Base-by-base conservation (phyloP, 2,888 invertebrate species). In the Tethea ocularis region DNA sequence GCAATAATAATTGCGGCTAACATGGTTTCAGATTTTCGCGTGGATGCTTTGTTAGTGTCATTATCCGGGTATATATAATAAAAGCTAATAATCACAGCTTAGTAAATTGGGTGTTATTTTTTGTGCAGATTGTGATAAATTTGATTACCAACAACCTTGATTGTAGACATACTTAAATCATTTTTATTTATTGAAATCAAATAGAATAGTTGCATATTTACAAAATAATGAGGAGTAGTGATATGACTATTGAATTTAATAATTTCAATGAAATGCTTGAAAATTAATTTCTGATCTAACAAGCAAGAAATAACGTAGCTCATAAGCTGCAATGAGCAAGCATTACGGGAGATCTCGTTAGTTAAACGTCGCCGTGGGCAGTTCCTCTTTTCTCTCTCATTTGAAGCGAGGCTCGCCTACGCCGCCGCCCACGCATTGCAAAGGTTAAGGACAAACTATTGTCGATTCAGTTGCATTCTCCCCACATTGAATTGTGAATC, bases 361-460 rank as follows among this genome's bases (percentile, higher is more conserved):
- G 82, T 79, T 74, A 78, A 83, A 81, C 76, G 80, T 69, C 67
- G 83, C 80, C 79, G 76, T 75, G 70, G 79, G 83, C 80, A 70
- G 66, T 63, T 68, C 56, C 58, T 66, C 62, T 59, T 29, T 64
- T 58, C 66, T 58, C 63, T 57, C 56, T 57, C 55, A 15, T 46
- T 53, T 36, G 63, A 65, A 57, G 65, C 71, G 57, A 54, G 58
- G 63, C 57, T 29, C 56, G 65, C n/a, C 20, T 57, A 46, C 66
- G 59, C 59, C 59, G 59, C 69, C 75, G 65, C 82, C 82, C 75
- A 83, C 83, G 72, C 76, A 68, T 69, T 75, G 71, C 68, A 84
- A 87, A 87, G 87, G 87, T 87, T 86, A 87, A 87, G 86, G 85
- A 77, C 80, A 77, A 83, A 78, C 77, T 64, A 81, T 83, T 80